A percentile compares a stretch with the other conserved stretches of the same genome.
Evolutionary conservation across 2,888 invertebrate genomes (phyloP).

Genomic region (Apamea monoglypha): DNA sequence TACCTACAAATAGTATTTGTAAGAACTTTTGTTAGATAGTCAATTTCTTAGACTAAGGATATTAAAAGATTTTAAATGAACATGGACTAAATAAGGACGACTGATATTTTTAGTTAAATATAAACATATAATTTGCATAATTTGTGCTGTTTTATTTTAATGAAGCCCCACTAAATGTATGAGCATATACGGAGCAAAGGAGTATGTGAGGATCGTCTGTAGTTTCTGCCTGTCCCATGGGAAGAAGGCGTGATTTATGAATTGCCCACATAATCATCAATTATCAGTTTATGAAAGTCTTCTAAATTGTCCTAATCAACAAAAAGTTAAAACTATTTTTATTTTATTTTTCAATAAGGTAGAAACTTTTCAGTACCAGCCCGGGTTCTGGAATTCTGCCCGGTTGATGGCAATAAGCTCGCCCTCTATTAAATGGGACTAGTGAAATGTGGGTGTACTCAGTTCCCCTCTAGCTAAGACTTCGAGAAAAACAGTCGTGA

Average conservation of each 20-base stretch:
- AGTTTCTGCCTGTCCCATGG: not conserved
- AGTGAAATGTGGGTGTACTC: not conserved
- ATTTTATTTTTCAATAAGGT: not conserved
- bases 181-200: not conserved
- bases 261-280: not conserved
- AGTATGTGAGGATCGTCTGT: not conserved
- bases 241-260: not conserved
- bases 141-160: slow-evolving; percentile 21
- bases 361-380: not conserved
- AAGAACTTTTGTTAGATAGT: slow-evolving; percentile 36
- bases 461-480: not conserved
- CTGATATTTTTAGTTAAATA: slow-evolving; percentile 49
- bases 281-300: not conserved
- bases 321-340: not conserved
- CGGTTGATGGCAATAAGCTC: not conserved
- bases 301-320: not conserved
- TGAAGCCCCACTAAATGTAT: not conserved
- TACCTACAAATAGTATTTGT: not conserved
- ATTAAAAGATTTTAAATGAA: slow-evolving; percentile 32
- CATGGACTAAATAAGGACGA: slow-evolving; percentile 53
- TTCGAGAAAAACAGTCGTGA: not conserved
- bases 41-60: slow-evolving; percentile 28
- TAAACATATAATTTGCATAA: slow-evolving; percentile 11
- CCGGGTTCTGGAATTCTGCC: not conserved
- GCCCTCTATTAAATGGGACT: not conserved